Percentiles rank a stretch among this genome's conserved stretches.
Conservation (phyloP, 2,113 vertebrate genomes). For the Orcinus orca region DNA sequence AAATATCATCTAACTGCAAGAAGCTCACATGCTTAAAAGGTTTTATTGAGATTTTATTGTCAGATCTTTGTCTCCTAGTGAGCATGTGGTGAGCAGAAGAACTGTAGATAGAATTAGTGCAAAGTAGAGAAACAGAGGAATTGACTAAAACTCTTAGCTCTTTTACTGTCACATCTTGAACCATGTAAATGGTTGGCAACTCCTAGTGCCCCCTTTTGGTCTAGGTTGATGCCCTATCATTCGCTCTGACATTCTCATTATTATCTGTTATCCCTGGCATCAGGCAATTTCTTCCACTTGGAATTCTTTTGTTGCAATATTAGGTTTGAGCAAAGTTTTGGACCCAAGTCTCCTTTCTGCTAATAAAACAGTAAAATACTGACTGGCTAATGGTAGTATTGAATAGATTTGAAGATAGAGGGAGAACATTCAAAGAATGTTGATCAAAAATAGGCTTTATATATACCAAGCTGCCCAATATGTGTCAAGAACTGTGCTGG, state of each 20-base stretch:
- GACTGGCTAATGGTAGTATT: background rate
- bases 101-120: background rate
- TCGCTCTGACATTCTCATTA: background rate
- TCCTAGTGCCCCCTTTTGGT: background rate
- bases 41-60: conserved; percentile 1
- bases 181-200: background rate
- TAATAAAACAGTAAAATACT: background rate
- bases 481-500: background rate
- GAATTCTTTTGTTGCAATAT: background rate
- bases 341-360: background rate
- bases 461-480: background rate
- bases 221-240: background rate
- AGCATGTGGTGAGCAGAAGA: background rate
- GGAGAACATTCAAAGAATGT: background rate
- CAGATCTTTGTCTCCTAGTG: background rate
- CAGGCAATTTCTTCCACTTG: background rate
- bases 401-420: background rate
- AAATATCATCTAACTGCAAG: background rate
- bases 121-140: background rate
- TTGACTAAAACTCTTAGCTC: background rate
- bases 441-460: background rate
- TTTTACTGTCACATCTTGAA: background rate
- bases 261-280: background rate
- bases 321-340: background rate
- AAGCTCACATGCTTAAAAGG: background rate